Evolutionary conservation across 1,140 invertebrate species (phyloP).

Genomic region (Hylyphantes graminicola): DNA sequence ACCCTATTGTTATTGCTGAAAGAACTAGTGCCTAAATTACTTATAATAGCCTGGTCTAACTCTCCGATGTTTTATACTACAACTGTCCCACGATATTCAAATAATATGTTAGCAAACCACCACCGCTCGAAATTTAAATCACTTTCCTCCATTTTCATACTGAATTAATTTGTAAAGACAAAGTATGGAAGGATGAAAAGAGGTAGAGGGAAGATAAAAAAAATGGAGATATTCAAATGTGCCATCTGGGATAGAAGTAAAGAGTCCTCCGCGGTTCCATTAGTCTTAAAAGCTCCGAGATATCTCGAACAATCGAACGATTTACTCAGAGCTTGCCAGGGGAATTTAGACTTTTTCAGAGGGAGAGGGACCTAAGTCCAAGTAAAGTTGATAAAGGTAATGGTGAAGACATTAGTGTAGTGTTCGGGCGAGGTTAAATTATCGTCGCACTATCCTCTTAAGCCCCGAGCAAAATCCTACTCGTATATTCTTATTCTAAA

Average conservation of each 20-base stretch:
- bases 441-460: not conserved
- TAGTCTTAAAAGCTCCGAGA: conserved; percentile 38
- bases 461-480: no score
- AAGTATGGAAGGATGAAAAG: not conserved
- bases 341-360: not conserved
- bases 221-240: conserved; percentile 20
- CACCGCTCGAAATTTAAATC: no score
- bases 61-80: no score
- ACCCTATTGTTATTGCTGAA: no score
- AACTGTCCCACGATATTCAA: no score
- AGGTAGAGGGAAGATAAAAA: not conserved
- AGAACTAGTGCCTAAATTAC: no score
- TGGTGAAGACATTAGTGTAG: not conserved
- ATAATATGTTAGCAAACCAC: no score
- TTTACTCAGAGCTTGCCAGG: conserved; percentile 21
- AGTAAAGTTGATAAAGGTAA: not conserved
- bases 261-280: conserved; percentile 31
- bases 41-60: no score
- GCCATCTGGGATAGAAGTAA: conserved; percentile 11
- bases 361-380: conserved; percentile 13
- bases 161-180: conserved; percentile 4
- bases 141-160: conserved; percentile 5
- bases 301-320: conserved; percentile 32
- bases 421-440: not conserved
- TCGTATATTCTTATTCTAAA: not conserved